Evolutionary conservation across 2,888 invertebrate species (phyloP).

Genomic region (Spisula solida): DNA sequence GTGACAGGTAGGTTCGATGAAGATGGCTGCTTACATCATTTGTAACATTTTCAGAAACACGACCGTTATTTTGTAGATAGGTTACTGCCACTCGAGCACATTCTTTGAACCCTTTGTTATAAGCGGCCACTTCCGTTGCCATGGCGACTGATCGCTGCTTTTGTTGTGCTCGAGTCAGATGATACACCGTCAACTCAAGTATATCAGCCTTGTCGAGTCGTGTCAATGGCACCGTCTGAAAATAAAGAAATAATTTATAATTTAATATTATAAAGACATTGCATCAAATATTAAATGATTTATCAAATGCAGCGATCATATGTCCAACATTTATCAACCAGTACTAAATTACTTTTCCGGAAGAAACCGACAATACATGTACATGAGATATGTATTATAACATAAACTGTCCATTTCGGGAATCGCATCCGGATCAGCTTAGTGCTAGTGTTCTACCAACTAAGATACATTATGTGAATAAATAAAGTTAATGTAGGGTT

Average conservation of each 20-base stretch:
- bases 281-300: too few relatives aligned
- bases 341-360: too few relatives aligned
- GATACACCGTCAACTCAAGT: constrained; percentile 9
- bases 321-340: too few relatives aligned
- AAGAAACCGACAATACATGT: too few relatives aligned
- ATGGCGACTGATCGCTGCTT: neutral
- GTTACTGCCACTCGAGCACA: neutral
- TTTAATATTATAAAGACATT: too few relatives aligned
- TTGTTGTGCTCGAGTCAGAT: neutral
- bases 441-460: too few relatives aligned
- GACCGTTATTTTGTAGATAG: neutral
- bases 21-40: neutral
- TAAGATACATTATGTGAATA: too few relatives aligned
- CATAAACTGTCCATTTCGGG: too few relatives aligned
- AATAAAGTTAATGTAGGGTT: too few relatives aligned
- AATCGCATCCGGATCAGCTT: too few relatives aligned
- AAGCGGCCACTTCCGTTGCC: neutral
- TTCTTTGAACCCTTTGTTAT: constrained; percentile 9
- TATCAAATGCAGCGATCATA: too few relatives aligned
- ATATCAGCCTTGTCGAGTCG: neutral
- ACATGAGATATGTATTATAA: too few relatives aligned
- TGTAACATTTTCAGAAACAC: neutral
- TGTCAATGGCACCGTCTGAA: neutral
- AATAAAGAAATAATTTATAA: neutral
- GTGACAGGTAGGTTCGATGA: constrained; percentile 2